Conservation (phyloP, 2,888 invertebrate species). For the Stenodera caucasica region DNA sequence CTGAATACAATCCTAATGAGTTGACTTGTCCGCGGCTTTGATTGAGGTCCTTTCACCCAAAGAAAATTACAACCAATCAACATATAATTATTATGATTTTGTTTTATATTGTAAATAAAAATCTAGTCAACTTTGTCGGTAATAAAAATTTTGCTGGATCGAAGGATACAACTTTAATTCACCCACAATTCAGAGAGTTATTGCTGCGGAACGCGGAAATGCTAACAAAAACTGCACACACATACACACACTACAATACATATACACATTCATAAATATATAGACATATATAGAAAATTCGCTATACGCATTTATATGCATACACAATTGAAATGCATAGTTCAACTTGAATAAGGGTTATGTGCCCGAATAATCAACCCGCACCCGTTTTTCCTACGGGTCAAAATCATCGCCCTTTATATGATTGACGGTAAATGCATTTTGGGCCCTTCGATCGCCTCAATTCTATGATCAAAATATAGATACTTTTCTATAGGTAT, state of each 20-base stretch:
- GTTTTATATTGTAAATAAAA: background rate
- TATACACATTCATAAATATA: background rate
- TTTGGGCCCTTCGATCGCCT: no score
- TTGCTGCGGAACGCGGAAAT: conserved; percentile 17
- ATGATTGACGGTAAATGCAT: no score
- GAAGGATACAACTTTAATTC: conserved; percentile 20
- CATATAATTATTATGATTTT: background rate
- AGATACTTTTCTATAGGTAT: no score
- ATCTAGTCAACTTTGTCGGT: background rate
- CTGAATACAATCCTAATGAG: conserved; percentile 44
- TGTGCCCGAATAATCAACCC: background rate
- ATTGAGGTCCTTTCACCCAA: conserved; percentile 43
- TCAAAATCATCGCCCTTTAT: no score
- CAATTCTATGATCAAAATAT: no score
- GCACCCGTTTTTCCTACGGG: no score
- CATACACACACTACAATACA: conserved; percentile 12
- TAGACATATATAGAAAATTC: background rate
- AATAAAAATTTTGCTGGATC: conserved; percentile 3
- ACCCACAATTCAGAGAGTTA: conserved; percentile 5
- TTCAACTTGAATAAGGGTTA: background rate
- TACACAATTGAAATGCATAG: conserved; percentile 9
- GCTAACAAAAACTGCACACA: conserved; percentile 20
- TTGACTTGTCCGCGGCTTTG: conserved; percentile 47
- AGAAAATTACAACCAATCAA: conserved; percentile 3
- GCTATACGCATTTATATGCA: conserved; percentile 15